Base-by-base conservation (phyloP, 2,797 vertebrate species). In the Paedocypris micromegethes region DNA sequence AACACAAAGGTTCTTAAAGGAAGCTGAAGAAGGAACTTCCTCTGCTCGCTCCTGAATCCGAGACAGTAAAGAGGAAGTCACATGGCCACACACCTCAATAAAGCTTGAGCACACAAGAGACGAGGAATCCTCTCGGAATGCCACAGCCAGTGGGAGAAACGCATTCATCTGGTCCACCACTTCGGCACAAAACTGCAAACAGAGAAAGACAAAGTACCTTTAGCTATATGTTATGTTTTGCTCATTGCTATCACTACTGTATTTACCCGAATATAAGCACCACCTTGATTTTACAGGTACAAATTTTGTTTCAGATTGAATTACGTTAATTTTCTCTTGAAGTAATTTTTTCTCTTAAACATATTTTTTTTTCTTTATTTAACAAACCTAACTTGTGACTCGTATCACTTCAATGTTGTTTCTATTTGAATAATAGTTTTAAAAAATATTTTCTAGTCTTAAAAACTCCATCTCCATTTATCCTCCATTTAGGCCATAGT, bases 121-220 rank as follows among this genome's bases (percentile, higher is more conserved):
- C 75, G 95, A 87, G 73, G 86, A 85, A 79, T 85, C 87, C 73
- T 92, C 90, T 75, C 85, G 87, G 88, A 91, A 93, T 70, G 91
- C 92, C 82, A 90, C 82, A 72, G 93, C 95, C 85, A 98, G 80
- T 49, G 93, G 93, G 76, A 98, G 90, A 72, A 98, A 84, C 72
- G 85, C 85, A 81, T 98, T 93, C 65, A 94, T 84, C 78, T 95
- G 91, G 77, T 89, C 88, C 82, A 92, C 78, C 84, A 96, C 84
- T 68, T 92, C 88, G 82, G 82, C 89, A 83, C 93, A 96, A 88
- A 97, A 97, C 96, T 98, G 80, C 58, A 64, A 40, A 61, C 42
- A 38, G 23, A 59, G 54, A 23, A 37, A 23, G 23, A 23, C 23
- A 23, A 23, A 23, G 23, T 23, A 23, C 23, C 1, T 23, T 23